Evolutionary conservation across 2,113 vertebrate genomes (phyloP).

Genomic region (Syngnathus floridae): DNA sequence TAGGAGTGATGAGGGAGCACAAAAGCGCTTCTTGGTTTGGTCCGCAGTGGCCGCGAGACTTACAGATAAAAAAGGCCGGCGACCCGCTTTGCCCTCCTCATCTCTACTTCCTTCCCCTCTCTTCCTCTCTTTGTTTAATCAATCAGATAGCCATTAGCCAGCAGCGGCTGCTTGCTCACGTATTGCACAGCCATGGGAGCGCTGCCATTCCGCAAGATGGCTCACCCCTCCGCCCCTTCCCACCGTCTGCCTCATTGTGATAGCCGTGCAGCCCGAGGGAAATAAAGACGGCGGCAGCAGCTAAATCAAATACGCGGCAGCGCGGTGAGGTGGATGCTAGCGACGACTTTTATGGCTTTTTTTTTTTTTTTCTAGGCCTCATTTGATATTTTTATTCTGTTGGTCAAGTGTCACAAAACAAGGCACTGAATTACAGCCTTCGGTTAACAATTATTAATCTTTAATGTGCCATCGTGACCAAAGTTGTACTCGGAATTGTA

Average conservation of each 20-base stretch:
- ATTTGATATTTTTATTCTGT: conserved; percentile 30
- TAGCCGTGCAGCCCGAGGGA: conserved; percentile 46
- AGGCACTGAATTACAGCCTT: no score
- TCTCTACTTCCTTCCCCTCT: conserved; percentile 8
- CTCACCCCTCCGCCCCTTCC: conserved; percentile 51
- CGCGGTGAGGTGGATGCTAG: conserved; percentile 18
- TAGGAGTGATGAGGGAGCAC: conserved; percentile 24
- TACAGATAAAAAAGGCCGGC: conserved; percentile 18
- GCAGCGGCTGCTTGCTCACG: conserved; percentile 50
- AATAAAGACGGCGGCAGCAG: conserved; percentile 46
- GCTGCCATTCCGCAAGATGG: conserved; percentile 53
- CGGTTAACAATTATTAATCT: not conserved
- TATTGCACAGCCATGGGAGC: conserved; percentile 49
- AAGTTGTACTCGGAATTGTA: conserved; percentile 22
- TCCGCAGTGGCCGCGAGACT: conserved; percentile 9
- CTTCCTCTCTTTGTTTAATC: conserved; percentile 47
- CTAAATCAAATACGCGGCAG: conserved; percentile 44
- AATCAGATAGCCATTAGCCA: conserved; percentile 53
- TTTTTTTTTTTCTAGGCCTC: conserved; percentile 11
- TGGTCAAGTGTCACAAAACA: not conserved
- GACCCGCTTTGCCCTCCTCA: conserved; percentile 20
- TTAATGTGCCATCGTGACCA: conserved; percentile 10
- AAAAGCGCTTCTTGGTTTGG: conserved; percentile 1
- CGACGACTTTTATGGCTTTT: conserved; percentile 9
- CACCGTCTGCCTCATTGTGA: conserved; percentile 38